Evolutionary conservation across 2,888 invertebrate genomes (phyloP).

Genomic region (Acleris cristana): DNA sequence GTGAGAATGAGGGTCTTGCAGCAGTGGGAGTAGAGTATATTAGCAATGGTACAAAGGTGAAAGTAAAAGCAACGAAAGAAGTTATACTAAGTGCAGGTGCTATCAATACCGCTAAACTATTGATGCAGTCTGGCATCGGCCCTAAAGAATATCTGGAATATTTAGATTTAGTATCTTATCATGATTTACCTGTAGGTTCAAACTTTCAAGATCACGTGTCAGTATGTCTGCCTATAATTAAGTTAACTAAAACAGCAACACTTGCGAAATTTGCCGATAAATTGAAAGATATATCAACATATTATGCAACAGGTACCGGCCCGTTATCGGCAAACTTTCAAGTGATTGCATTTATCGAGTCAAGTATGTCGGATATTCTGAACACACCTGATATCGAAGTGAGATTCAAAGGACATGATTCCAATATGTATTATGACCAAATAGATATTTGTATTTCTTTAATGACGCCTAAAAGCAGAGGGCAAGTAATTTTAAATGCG

Average conservation of each 20-base stretch:
- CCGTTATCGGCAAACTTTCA: constrained; percentile 77
- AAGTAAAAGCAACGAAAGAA: constrained; percentile 63
- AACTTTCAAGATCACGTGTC: constrained; percentile 79
- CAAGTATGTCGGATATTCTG: constrained; percentile 66
- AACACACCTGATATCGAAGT: constrained; percentile 75
- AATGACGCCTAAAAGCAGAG: constrained; percentile 75
- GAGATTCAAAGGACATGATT: constrained; percentile 74
- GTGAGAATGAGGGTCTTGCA: constrained; percentile 50
- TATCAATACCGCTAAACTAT: constrained; percentile 72
- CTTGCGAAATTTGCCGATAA: constrained; percentile 67
- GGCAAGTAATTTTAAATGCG: constrained; percentile 71
- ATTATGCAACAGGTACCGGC: constrained; percentile 70
- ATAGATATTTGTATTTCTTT: constrained; percentile 73
- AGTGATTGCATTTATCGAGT: constrained; percentile 72
- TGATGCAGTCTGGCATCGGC: constrained; percentile 78
- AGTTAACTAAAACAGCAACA: constrained; percentile 66
- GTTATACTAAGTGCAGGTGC: constrained; percentile 74
- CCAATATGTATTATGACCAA: constrained; percentile 77
- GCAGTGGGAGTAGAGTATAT: constrained; percentile 68
- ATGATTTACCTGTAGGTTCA: constrained; percentile 72
- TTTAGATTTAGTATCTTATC: constrained; percentile 62
- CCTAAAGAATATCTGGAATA: constrained; percentile 76
- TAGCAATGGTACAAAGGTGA: constrained; percentile 70
- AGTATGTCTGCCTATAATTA: constrained; percentile 74
- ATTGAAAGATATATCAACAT: constrained; percentile 71